Conservation (phyloP, 2,888 invertebrate genomes). For the Bembecia ichneumoniformis region DNA sequence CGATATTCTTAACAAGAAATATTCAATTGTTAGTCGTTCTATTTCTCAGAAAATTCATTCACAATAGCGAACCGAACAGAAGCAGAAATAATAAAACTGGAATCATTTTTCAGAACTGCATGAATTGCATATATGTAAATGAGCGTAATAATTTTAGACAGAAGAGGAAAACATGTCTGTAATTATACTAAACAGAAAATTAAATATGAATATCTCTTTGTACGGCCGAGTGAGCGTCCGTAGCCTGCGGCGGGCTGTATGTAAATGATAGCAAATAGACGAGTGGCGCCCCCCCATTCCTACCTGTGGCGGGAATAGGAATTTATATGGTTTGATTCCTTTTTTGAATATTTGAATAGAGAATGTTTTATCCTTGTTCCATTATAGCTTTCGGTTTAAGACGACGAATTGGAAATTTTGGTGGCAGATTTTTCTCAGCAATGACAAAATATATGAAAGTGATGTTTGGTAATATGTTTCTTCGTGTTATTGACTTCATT, state of each 20-base stretch:
- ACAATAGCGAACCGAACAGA: too few relatives aligned
- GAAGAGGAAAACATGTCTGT: conserved; percentile 41
- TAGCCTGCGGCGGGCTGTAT: conserved; percentile 31
- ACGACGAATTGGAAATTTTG: too few relatives aligned
- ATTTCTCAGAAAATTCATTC: too few relatives aligned
- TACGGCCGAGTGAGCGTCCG: conserved; percentile 23
- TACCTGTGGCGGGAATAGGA: neutral
- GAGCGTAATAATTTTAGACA: conserved; percentile 24
- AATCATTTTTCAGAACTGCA: neutral
- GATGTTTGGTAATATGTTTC: too few relatives aligned
- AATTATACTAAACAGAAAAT: conserved; percentile 60
- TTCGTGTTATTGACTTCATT: too few relatives aligned
- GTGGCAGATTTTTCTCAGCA: too few relatives aligned
- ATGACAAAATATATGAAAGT: too few relatives aligned
- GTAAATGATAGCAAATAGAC: conserved; percentile 50
- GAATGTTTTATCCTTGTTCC: too few relatives aligned
- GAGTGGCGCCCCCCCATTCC: conserved; percentile 14
- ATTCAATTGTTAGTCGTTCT: conserved; percentile 5
- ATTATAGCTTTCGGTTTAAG: neutral
- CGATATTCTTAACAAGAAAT: conserved; percentile 3
- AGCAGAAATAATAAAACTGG: neutral
- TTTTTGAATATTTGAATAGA: neutral
- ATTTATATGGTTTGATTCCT: neutral
- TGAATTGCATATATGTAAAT: conserved; percentile 37
- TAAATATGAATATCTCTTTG: conserved; percentile 62